These are phyloP conservation scores for Ctenoplectra terminalis DNA, from an alignment of 1,140 invertebrate genomes.

Conservation along the genomic window DNA sequence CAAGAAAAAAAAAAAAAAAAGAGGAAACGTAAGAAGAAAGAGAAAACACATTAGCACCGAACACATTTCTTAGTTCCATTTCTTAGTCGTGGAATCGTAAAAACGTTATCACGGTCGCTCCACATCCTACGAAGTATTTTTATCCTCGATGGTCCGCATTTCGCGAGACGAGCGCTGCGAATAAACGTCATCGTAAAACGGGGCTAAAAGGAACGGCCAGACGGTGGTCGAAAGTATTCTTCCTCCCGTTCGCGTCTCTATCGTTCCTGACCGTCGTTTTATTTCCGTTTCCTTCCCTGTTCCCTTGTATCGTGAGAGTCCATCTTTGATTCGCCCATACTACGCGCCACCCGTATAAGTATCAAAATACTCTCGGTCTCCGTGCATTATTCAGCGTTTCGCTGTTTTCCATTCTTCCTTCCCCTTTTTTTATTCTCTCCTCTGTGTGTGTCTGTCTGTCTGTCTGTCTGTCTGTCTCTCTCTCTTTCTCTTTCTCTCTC, in stretches of 20 bases:
- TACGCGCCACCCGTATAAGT: neutral
- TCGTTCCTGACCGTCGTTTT: neutral
- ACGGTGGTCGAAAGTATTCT: neutral
- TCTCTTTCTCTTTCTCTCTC: neutral
- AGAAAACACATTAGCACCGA: neutral
- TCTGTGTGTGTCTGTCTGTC: no score
- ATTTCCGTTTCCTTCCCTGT: neutral
- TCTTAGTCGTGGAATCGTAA: neutral
- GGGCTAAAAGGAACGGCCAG: neutral
- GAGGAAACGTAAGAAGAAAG: no score
- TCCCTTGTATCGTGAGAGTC: neutral
- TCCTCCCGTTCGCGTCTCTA: neutral
- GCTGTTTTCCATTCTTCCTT: slow-evolving; percentile 32
- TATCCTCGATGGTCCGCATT: neutral
- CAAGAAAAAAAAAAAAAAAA: no score
- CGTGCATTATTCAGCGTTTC: slow-evolving; percentile 55
- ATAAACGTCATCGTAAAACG: slow-evolving; percentile 1
- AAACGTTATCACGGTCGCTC: neutral
- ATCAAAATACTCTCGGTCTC: slow-evolving; percentile 16
- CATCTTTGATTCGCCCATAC: neutral
- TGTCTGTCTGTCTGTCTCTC: no score
- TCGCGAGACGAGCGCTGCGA: neutral
- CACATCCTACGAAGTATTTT: neutral
- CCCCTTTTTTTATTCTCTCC: no score
- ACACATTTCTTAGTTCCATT: neutral